Evolutionary conservation across 2,888 invertebrate genomes (phyloP), one percentile per base, ranked within the genome.

Genomic region (Lepidonotus clava): DNA sequence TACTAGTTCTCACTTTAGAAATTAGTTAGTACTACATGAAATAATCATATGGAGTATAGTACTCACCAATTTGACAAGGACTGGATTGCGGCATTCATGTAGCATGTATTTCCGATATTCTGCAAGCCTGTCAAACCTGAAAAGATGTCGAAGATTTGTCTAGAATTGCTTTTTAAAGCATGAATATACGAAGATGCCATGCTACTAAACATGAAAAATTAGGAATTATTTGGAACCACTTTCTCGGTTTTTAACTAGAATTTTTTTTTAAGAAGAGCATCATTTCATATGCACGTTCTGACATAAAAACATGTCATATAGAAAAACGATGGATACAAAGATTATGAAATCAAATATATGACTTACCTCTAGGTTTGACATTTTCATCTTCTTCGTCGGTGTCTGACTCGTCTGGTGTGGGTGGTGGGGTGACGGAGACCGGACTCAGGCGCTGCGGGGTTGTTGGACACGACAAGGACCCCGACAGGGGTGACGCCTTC

Each of bases 71-170:
- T 98, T 90, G 98, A 98, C 28, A 99, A 95, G 0, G 98, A 98
- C 94, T 99, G 99, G 11, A 99, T 94, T 0, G 99, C 99, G 0
- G 99, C 97, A 94, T 99, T 99, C 98, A 99, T 98, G 94, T 99
- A 99, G 94, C 99, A 99, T 0, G 99, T 99, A 95, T 99, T 99
- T 88, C 99, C 99, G 91, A 99, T 96, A 94, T 99, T 99, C 93
- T 98, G 97, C 2, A 99, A 95, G 0, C 99, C 99, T 66, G 98
- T 97, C 41, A 98, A 95, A 86, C 98, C 98, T 88, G 85, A 4
- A 76, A 83, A 8, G 40, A 34, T 32, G 2, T 21, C 18, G 4
- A 36, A 76, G 36, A n/a, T n/a, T n/a, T n/a, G n/a, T n/a, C n/a
- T n/a, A n/a, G n/a, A n/a, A n/a, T n/a, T n/a, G n/a, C n/a, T n/a